Conservation (phyloP, 2,113 vertebrate species). For the Cephalopterus ornatus region DNA sequence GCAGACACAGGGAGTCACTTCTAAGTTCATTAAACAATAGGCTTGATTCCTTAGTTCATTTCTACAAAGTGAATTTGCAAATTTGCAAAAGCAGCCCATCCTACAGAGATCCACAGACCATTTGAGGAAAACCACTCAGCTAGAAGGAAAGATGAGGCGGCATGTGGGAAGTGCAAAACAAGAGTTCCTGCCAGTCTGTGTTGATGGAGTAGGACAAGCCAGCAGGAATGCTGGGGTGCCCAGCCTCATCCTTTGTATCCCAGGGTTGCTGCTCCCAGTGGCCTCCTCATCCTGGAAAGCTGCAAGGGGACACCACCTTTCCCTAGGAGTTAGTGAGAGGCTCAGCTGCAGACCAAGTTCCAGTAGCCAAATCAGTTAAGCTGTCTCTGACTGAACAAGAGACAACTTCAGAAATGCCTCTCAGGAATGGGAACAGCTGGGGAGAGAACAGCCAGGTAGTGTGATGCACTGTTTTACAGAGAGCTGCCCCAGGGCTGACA, state of each 20-base stretch:
- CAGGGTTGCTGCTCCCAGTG: not conserved
- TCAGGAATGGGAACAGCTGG: not conserved
- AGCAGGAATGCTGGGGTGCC: not conserved
- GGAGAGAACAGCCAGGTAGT: not conserved
- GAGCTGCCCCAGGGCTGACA: not conserved
- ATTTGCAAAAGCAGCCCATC: not conserved
- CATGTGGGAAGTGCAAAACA: not conserved
- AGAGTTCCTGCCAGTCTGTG: not conserved
- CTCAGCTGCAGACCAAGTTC: not conserved
- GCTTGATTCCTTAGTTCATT: not conserved
- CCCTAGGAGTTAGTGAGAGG: not conserved
- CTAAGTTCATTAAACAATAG: not conserved
- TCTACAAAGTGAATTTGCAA: not conserved
- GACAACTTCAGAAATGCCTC: not conserved
- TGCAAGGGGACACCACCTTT: not conserved
- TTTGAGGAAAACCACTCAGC: not conserved
- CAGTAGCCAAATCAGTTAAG: not conserved
- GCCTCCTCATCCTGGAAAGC: not conserved
- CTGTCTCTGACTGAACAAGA: not conserved
- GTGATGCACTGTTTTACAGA: fast-evolving
- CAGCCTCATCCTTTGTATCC: not conserved
- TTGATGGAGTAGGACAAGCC: not conserved
- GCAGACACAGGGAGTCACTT: not conserved
- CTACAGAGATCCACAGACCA: not conserved
- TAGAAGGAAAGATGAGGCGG: not conserved